phyloP scores from a whole-genome alignment of 1,140 invertebrate genomes.

The Pachyrhynchus sulphureomaculatus region DNA sequence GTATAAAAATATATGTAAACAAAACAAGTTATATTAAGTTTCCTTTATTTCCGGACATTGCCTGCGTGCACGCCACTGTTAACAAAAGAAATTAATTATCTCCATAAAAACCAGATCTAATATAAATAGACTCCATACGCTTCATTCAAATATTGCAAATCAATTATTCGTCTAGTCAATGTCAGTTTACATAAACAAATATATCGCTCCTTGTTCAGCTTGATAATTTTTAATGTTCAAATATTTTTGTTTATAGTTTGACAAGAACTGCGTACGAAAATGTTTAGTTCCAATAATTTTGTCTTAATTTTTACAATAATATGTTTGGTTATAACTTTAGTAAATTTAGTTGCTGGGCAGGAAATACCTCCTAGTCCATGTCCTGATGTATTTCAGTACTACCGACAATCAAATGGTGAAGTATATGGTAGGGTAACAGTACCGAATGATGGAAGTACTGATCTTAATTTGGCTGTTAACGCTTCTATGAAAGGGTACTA shows the following conservation, averaged over 20 bases:
- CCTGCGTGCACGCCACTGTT: too few relatives aligned
- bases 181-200: constrained; percentile 1
- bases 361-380: constrained; percentile 33
- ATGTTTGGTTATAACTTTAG: neutral
- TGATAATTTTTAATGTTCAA: neutral
- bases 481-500: constrained; percentile 35
- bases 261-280: too few relatives aligned
- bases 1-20: too few relatives aligned
- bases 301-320: neutral
- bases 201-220: neutral
- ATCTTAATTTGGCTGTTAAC: constrained; percentile 31
- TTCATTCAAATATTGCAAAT: constrained; percentile 17
- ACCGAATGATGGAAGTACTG: constrained; percentile 35
- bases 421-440: constrained; percentile 31
- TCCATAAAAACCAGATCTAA: constrained; percentile 22
- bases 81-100: too few relatives aligned
- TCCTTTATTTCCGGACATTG: too few relatives aligned
- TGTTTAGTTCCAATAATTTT: neutral
- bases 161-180: constrained; percentile 5
- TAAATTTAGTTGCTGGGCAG: neutral
- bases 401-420: constrained; percentile 9
- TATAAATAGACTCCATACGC: constrained; percentile 21
- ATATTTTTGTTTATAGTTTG: too few relatives aligned
- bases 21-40: too few relatives aligned
- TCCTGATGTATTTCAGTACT: constrained; percentile 33